phyloP scores from a whole-genome alignment of 2,888 invertebrate genomes.

The Neoscelio sp. region DNA sequence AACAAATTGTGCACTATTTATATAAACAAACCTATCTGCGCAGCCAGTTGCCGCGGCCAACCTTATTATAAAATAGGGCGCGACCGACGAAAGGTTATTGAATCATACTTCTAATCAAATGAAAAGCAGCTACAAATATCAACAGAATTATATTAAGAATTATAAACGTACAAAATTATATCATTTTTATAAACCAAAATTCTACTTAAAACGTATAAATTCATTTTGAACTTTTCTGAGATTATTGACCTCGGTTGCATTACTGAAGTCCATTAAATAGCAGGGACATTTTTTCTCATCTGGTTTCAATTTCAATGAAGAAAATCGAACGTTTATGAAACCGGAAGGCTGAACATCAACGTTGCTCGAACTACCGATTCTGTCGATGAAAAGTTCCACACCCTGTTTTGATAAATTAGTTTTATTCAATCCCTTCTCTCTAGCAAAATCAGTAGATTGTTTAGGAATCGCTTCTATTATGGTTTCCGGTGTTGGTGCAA shows the following conservation, averaged over 20 bases:
- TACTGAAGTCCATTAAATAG: constrained; percentile 43
- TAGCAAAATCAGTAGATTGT: background rate
- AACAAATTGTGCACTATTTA: too few relatives aligned
- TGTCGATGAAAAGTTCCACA: background rate
- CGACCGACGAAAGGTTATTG: too few relatives aligned
- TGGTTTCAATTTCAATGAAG: constrained; percentile 34
- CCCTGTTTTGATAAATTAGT: constrained; percentile 3
- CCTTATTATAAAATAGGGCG: too few relatives aligned
- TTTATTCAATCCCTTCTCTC: background rate
- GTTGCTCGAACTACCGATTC: constrained; percentile 2
- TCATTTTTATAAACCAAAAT: too few relatives aligned
- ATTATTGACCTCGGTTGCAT: background rate
- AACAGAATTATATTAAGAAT: too few relatives aligned
- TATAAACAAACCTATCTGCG: too few relatives aligned
- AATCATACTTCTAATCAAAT: too few relatives aligned
- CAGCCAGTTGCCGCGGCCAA: too few relatives aligned
- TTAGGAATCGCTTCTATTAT: constrained; percentile 5
- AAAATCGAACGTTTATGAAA: constrained; percentile 50
- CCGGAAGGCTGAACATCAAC: constrained; percentile 31
- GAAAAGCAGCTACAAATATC: too few relatives aligned
- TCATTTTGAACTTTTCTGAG: constrained; percentile 17
- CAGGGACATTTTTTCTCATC: constrained; percentile 45
- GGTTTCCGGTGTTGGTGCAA: constrained; percentile 22
- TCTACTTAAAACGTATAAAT: too few relatives aligned
- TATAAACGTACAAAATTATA: too few relatives aligned